Base-by-base conservation (phyloP, 2,113 vertebrate species). In the Larimichthys crocea region DNA sequence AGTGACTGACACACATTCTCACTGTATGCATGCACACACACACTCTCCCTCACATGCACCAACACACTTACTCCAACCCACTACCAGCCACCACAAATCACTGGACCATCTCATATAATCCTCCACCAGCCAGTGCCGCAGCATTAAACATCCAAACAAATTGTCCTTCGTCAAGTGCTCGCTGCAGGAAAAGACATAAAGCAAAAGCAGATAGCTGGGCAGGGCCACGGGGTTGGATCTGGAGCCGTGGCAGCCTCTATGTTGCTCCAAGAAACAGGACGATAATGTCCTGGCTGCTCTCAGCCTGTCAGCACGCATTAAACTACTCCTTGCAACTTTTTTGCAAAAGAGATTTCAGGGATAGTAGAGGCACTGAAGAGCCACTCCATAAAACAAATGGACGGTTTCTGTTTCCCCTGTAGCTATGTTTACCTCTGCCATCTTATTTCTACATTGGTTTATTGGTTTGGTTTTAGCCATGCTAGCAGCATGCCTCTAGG, bases 131-230 rank as follows among this genome's bases (percentile, higher is more conserved):
- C 84, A 81, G 88, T 82, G 82, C 79, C 35, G 78, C 83, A 63
- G 82, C 92, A 91, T 91, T 89, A 89, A 92, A 86, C 89, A 79
- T 90, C 91, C 80, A 92, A 93, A 93, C 92, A 95, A 93, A 94
- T 92, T 91, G 91, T 93, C 90, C 83, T 86, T 92, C 80, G 26
- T 91, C 79, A 79, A 92, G 86, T 83, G 83, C 74, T 88, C 64
- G 42, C 90, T 86, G 88, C 67, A 83, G 89, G 81, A 79, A 80
- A 88, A 91, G 81, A 89, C 84, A 91, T 88, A 89, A 91, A 92
- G 89, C 86, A 89, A 85, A 70, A 74, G 78, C 66, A 76, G 88
- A 82, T 67, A 66, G 60, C 64, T 44, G 77, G 67, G 84, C 59
- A 83, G 62, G 68, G 80, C 82, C 19, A 22, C 5, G 20, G 74